Percentiles rank a stretch among this genome's conserved stretches.
Conservation (phyloP, 2,113 vertebrate genomes). For the Siniperca knerii region DNA sequence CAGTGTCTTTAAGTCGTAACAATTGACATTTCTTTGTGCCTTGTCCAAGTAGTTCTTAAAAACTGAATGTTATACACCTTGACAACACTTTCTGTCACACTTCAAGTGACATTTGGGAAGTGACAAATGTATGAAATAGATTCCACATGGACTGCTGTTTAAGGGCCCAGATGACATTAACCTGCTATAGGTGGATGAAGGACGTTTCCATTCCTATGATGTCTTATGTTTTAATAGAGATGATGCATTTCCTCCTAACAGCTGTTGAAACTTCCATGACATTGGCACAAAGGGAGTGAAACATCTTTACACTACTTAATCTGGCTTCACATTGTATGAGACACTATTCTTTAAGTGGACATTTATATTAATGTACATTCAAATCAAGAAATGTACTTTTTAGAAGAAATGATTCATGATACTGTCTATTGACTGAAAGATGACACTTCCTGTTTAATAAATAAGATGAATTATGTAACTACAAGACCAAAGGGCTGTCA, state of each 20-base stretch:
- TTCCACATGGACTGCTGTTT: constrained; percentile 47
- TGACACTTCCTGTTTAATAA: constrained; percentile 75
- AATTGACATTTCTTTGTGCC: constrained; percentile 13
- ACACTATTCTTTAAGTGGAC: constrained; percentile 71
- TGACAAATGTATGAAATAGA: constrained; percentile 63
- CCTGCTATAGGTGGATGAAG: constrained; percentile 54
- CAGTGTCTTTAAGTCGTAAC: constrained; percentile 19
- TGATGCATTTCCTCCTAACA: constrained; percentile 49
- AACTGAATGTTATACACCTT: constrained; percentile 35
- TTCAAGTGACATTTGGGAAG: constrained; percentile 52
- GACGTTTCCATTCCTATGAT: constrained; percentile 25
- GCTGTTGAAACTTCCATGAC: constrained; percentile 28
- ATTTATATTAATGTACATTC: constrained; percentile 68
- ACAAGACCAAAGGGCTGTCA: constrained; percentile 28
- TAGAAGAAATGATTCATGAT: constrained; percentile 45
- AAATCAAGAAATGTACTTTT: constrained; percentile 65
- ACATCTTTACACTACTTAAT: constrained; percentile 75
- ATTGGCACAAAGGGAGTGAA: constrained; percentile 65
- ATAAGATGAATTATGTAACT: constrained; percentile 60
- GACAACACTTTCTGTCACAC: constrained; percentile 68
- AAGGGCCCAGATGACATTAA: constrained; percentile 26
- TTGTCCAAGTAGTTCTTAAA: constrained; percentile 30
- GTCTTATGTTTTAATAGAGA: constrained; percentile 13
- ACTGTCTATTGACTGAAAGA: constrained; percentile 62
- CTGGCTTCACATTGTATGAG: constrained; percentile 64